Evolutionary conservation across 2,113 vertebrate genomes (phyloP).

Genomic region (Rostratula benghalensis): DNA sequence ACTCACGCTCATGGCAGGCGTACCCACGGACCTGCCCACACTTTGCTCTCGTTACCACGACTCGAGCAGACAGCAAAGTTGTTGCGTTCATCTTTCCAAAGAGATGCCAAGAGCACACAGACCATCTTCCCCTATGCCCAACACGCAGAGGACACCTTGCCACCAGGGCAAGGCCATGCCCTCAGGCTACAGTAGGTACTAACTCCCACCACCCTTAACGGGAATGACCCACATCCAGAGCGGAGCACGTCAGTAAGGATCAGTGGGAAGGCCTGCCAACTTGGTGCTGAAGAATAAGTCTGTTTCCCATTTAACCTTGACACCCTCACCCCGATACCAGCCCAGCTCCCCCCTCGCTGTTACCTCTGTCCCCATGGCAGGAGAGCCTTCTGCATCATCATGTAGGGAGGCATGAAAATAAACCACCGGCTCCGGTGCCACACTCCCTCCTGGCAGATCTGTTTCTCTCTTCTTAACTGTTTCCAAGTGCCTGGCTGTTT

Average conservation of each 20-base stretch:
- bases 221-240: neutral
- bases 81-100: neutral
- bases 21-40: neutral
- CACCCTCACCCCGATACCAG: neutral
- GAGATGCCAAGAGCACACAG: neutral
- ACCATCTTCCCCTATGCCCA: neutral
- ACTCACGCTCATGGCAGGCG: accelerated
- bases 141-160: neutral
- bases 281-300: neutral
- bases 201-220: neutral
- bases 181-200: neutral
- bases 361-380: conserved; percentile 33
- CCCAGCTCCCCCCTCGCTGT: accelerated
- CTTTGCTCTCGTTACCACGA: accelerated
- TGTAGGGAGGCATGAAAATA: conserved; percentile 63
- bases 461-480: conserved; percentile 69
- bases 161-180: neutral
- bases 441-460: conserved; percentile 65
- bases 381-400: conserved; percentile 31
- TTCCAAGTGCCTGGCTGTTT: conserved; percentile 63
- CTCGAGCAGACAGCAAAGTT: neutral
- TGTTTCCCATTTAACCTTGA: neutral
- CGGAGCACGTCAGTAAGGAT: neutral
- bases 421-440: conserved; percentile 51
- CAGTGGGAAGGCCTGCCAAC: neutral